These are phyloP conservation scores for Agrypnia vestita DNA, from an alignment of 1,140 invertebrate genomes.

Conservation along the genomic window DNA sequence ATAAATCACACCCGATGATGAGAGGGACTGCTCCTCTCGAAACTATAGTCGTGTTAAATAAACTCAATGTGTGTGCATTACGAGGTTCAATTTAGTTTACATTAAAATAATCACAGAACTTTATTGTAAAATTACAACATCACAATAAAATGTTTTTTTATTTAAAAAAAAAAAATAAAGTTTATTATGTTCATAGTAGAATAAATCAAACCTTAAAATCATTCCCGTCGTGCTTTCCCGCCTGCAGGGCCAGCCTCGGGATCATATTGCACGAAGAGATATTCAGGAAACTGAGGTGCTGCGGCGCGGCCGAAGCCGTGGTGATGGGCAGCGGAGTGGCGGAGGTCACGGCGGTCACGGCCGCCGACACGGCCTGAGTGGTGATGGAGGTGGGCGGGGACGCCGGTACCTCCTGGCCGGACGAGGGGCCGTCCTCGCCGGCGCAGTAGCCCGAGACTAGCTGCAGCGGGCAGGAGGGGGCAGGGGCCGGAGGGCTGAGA, in stretches of 20 bases:
- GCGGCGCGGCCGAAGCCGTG: slow-evolving; percentile 21
- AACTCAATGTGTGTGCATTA: too few relatives aligned
- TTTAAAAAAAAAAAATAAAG: too few relatives aligned
- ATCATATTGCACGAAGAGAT: background rate
- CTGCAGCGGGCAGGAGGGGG: background rate
- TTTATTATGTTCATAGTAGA: too few relatives aligned
- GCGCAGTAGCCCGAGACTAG: background rate
- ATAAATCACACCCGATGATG: too few relatives aligned
- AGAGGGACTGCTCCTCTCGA: too few relatives aligned
- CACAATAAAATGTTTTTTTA: too few relatives aligned
- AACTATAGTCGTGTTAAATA: too few relatives aligned
- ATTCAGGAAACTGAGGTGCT: background rate
- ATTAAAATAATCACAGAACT: too few relatives aligned
- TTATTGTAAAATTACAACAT: too few relatives aligned
- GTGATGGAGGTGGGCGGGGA: slow-evolving; percentile 23
- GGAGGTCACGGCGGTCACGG: slow-evolving; percentile 22
- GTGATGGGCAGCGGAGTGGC: slow-evolving; percentile 28
- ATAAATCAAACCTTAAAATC: slow-evolving; percentile 40
- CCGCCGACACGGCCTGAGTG: slow-evolving; percentile 17
- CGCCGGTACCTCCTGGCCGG: background rate
- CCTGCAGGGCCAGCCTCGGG: slow-evolving; percentile 22
- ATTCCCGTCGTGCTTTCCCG: slow-evolving; percentile 17
- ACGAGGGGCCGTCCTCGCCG: background rate
- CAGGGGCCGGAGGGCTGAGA: background rate
- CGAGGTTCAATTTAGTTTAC: too few relatives aligned